Evolutionary conservation across 2,888 invertebrate genomes (phyloP).

Genomic region (Nymphalis urticae): DNA sequence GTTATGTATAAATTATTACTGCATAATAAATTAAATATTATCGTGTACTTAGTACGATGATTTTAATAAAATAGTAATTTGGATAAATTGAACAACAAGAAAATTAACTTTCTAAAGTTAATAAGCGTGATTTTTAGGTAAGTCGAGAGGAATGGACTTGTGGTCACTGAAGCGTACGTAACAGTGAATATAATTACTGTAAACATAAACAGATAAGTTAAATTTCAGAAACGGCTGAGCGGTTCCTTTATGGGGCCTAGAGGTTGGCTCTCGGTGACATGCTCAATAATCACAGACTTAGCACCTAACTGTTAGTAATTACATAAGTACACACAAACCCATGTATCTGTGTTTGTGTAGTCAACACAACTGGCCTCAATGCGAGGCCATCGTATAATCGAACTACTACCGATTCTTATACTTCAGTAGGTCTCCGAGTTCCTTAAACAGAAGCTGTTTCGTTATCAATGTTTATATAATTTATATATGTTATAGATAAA

Average conservation of each 20-base stretch:
- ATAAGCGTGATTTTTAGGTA: constrained; percentile 31
- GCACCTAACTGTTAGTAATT: constrained; percentile 56
- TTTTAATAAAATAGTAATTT: constrained; percentile 14
- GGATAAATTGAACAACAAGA: constrained; percentile 11
- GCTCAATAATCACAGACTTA: constrained; percentile 53
- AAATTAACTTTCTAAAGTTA: constrained; percentile 23
- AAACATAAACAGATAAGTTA: constrained; percentile 9
- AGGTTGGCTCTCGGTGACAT: constrained; percentile 45
- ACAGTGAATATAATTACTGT: constrained; percentile 14
- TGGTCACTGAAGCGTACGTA: constrained; percentile 37
- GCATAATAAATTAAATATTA: neutral
- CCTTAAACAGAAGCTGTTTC: constrained; percentile 7
- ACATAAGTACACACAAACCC: constrained; percentile 59
- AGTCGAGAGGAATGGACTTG: constrained; percentile 34
- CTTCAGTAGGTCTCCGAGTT: neutral
- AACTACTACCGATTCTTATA: constrained; percentile 35
- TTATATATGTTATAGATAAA: constrained; percentile 27
- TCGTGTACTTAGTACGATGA: neutral
- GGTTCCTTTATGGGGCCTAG: constrained; percentile 23
- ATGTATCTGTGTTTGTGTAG: constrained; percentile 64
- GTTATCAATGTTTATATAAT: constrained; percentile 1
- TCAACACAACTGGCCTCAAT: constrained; percentile 67
- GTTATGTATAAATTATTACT: neutral
- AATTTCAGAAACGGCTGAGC: constrained; percentile 15
- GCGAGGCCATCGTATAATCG: constrained; percentile 53